A percentile compares a stretch with the other conserved stretches of the same genome.
phyloP scores from a whole-genome alignment of 2,113 vertebrate species.

The Zeus faber region DNA sequence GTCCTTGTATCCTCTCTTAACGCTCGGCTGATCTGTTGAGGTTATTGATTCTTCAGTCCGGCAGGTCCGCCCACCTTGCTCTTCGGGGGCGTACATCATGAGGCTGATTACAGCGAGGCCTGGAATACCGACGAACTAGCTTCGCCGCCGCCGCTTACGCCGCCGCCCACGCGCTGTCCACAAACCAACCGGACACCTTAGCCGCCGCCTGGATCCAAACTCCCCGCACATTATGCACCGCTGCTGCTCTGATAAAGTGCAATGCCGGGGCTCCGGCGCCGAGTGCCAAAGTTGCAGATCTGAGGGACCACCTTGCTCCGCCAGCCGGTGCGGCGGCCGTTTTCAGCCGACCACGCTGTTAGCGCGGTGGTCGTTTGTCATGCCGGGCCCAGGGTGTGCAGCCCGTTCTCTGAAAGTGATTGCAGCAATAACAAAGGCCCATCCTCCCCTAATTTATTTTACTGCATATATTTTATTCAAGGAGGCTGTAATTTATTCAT shows the following conservation, averaged over 20 bases:
- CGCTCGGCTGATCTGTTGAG: conserved; percentile 48
- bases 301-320: conserved; percentile 66
- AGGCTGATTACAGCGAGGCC: conserved; percentile 54
- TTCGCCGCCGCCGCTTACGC: conserved; percentile 14
- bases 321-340: conserved; percentile 56
- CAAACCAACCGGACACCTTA: conserved; percentile 44
- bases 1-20: conserved; percentile 39
- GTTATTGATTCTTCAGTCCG: conserved; percentile 54
- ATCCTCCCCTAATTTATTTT: conserved; percentile 67
- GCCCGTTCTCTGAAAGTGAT: conserved; percentile 63
- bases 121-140: conserved; percentile 38
- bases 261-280: conserved; percentile 11
- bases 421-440: conserved; percentile 75
- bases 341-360: conserved; percentile 64
- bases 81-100: conserved; percentile 50
- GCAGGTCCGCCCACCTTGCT: conserved; percentile 46
- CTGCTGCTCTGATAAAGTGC: no score
- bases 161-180: conserved; percentile 24
- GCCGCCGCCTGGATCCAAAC: conserved; percentile 45
- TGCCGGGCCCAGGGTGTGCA: conserved; percentile 57
- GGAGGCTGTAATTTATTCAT: conserved; percentile 73
- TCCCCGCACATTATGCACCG: conserved; percentile 26
- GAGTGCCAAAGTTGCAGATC: conserved; percentile 73
- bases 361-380: conserved; percentile 74
- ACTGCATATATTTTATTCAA: conserved; percentile 73